Percentiles rank a stretch among this genome's conserved stretches.
phyloP scores from a whole-genome alignment of 2,888 invertebrate genomes.

The Hirtodrosophila trivittata region DNA sequence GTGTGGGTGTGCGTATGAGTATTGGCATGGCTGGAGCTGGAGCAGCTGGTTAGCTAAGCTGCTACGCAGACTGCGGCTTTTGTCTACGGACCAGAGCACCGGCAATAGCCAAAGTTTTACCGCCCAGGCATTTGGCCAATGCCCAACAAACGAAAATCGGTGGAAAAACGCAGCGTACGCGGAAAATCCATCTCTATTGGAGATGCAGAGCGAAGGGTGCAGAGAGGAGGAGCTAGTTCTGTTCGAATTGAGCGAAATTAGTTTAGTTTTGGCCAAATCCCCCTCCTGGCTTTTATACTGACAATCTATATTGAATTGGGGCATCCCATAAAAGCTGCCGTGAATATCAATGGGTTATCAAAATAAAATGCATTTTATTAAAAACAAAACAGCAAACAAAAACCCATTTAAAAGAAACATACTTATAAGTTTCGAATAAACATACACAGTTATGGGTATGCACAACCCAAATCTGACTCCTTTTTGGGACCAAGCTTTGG shows the following conservation, averaged over 20 bases:
- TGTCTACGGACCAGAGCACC: conserved; percentile 18
- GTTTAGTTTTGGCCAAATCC: conserved; percentile 55
- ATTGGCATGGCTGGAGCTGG: neutral
- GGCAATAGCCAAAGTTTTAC: conserved; percentile 40
- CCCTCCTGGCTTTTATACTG: conserved; percentile 24
- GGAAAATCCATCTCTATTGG: conserved; percentile 13
- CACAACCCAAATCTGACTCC: no score
- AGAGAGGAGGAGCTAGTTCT: conserved; percentile 9
- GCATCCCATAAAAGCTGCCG: conserved; percentile 10
- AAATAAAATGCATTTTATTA: conserved; percentile 3
- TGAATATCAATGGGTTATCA: conserved; percentile 30
- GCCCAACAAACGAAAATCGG: conserved; percentile 15
- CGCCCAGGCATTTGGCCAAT: conserved; percentile 27
- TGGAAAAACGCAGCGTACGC: conserved; percentile 12
- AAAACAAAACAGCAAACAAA: neutral
- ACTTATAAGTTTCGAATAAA: no score
- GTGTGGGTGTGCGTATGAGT: neutral
- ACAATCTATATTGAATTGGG: conserved; percentile 44
- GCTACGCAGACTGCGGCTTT: conserved; percentile 31
- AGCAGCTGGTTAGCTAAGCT: conserved; percentile 34
- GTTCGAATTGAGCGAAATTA: conserved; percentile 52
- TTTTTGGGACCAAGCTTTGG: no score
- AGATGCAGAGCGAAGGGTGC: neutral
- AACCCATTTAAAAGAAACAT: no score
- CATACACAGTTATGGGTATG: no score